Evolutionary conservation across 2,113 vertebrate species (phyloP), one percentile per base, ranked within the genome.

Genomic region (Laticauda colubrina): DNA sequence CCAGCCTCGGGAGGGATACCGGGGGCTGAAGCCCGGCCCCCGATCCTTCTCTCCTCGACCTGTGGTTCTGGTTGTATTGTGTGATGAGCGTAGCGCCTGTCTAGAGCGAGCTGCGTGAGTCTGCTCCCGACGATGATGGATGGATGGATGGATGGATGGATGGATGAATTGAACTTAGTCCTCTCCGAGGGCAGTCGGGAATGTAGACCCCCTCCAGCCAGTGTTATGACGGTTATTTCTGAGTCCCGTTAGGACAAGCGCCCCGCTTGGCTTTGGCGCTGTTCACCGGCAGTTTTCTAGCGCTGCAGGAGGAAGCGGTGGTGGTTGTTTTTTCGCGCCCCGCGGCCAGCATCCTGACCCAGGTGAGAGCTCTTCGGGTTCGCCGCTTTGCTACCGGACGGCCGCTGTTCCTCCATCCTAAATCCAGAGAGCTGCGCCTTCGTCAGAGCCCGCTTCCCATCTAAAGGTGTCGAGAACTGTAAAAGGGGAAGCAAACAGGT

Each of bases 301-400:
- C 54, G 0, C 0, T 5, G 2, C 9, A 56, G 43, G 0, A 53
- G 0, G 34, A 39, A 81, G 15, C 34, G 75, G 8, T 59, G 6
- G 57, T 24, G 2, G 8, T 3, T 24, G 54, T 2, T 81, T 81
- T 0, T 23, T 0, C 54, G 18, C 26, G 29, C 21, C 91, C 39
- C 51, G 34, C 18, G 39, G n/a, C 6, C 34, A 81, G 34, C 69
- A 81, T 39, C 75, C 75, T 21, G 34, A 81, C 53, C n/a, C 48
- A 86, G 55, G 57, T 43, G 85, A 18, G 4, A 12, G 86, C 18
- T 81, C 34, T 64, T 86, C 20, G 12, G 48, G 8, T 53, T 43
- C 9, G 15, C 21, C 5, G 24, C 45, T 59, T 54, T 81, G 29
- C 59, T 92, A 0, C 0, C 3, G 8, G 0, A 0, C 0, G 0